Evolutionary conservation across 1,140 invertebrate species (phyloP).

Genomic region (Aporrectodea caliginosa): DNA sequence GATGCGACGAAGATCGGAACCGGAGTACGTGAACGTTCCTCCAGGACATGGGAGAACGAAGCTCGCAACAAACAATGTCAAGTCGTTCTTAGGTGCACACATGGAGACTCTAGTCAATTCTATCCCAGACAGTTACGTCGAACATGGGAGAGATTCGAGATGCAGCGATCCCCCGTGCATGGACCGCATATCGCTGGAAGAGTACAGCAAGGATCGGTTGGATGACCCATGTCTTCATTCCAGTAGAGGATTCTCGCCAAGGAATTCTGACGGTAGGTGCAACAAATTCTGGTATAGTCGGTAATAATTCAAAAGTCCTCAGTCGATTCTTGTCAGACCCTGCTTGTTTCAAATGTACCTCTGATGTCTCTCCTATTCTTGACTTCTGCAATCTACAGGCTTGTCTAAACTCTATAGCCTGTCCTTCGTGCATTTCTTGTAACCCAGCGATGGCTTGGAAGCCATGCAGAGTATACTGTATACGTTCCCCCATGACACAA

Average conservation of each 20-base stretch:
- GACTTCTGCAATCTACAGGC: too few relatives aligned
- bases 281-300: too few relatives aligned
- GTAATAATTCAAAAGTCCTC: too few relatives aligned
- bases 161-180: neutral
- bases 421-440: too few relatives aligned
- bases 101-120: neutral
- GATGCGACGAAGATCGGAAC: slow-evolving; percentile 14
- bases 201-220: neutral
- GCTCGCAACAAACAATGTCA: neutral
- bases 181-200: neutral
- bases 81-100: neutral
- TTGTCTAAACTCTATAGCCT: too few relatives aligned
- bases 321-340: too few relatives aligned
- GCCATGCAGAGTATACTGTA: too few relatives aligned
- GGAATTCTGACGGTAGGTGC: neutral
- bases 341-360: too few relatives aligned
- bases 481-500: too few relatives aligned
- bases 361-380: too few relatives aligned
- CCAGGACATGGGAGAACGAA: neutral
- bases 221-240: neutral
- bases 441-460: too few relatives aligned
- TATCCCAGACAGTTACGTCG: neutral
- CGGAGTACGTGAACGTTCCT: slow-evolving; percentile 19
- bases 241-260: neutral
- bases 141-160: neutral